Percentiles rank a stretch among this genome's conserved stretches.
Conservation (phyloP, 2,888 invertebrate genomes). For the Drosophila sordidula region DNA sequence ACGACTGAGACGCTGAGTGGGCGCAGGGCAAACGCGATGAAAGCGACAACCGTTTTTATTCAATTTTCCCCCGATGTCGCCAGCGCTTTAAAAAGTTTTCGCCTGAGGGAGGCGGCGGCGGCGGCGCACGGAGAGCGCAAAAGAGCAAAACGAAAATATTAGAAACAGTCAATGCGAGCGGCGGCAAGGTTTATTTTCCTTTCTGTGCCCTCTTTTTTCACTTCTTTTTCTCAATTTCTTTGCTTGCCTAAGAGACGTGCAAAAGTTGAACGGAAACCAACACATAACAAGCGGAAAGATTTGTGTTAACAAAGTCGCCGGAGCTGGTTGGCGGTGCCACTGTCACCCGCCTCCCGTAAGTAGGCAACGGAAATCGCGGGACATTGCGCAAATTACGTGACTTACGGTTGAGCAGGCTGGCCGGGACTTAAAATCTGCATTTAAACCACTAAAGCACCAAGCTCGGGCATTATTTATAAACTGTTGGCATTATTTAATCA, state of each 20-base stretch:
- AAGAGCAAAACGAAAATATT: slow-evolving; percentile 59
- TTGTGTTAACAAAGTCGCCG: slow-evolving; percentile 71
- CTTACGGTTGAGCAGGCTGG: slow-evolving; percentile 35
- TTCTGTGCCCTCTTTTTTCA: slow-evolving; percentile 7
- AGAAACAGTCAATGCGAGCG: slow-evolving; percentile 53
- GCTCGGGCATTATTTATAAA: slow-evolving; percentile 73
- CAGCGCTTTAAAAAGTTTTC: slow-evolving; percentile 62
- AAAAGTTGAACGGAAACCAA: slow-evolving; percentile 69
- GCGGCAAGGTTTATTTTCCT: slow-evolving; percentile 17
- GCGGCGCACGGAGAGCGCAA: slow-evolving; percentile 14
- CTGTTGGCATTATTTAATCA: slow-evolving; percentile 69
- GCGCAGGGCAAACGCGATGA: slow-evolving; percentile 17
- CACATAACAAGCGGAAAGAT: slow-evolving; percentile 81
- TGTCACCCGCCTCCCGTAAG: slow-evolving; percentile 24
- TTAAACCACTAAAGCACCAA: slow-evolving; percentile 66
- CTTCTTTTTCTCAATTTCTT: neutral
- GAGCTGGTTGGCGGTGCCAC: slow-evolving; percentile 21
- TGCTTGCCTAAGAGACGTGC: slow-evolving; percentile 38
- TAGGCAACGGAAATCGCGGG: slow-evolving; percentile 71
- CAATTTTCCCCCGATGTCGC: slow-evolving; percentile 64
- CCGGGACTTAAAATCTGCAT: slow-evolving; percentile 53
- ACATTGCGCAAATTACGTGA: slow-evolving; percentile 76
- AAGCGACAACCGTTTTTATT: slow-evolving; percentile 71
- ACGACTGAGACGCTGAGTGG: slow-evolving; percentile 12
- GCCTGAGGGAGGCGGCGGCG: slow-evolving; percentile 7